phyloP scores from a whole-genome alignment of 1,140 invertebrate species.

The Trichomalopsis sarcophagae region DNA sequence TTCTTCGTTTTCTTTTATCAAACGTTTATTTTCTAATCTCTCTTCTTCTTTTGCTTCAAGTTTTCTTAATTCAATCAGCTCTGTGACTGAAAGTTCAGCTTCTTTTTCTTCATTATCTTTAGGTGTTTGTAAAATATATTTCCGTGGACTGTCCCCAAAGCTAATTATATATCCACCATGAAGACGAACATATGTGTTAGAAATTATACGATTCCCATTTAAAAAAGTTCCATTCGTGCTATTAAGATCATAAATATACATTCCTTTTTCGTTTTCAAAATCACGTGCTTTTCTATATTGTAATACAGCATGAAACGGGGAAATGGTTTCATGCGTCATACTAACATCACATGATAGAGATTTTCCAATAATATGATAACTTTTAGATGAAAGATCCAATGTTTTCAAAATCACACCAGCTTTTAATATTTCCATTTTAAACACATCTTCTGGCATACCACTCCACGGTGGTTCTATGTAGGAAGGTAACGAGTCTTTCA shows the following conservation, averaged over 20 bases:
- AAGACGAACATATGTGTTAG: constrained; percentile 43
- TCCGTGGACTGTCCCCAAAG: constrained; percentile 50
- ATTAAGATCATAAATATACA: constrained; percentile 38
- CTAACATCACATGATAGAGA: constrained; percentile 19
- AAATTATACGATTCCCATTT: constrained; percentile 1
- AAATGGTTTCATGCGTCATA: constrained; percentile 25
- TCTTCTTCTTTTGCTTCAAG: constrained; percentile 75
- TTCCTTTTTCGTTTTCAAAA: constrained; percentile 8
- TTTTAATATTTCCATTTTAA: constrained; percentile 28
- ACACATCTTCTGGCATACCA: constrained; percentile 15
- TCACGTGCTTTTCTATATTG: constrained; percentile 22
- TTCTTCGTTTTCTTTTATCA: constrained; percentile 72
- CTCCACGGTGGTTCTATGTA: constrained; percentile 20
- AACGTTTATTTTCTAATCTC: constrained; percentile 71
- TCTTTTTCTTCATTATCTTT: constrained; percentile 56
- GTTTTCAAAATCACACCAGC: constrained; percentile 8
- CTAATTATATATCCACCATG: constrained; percentile 58
- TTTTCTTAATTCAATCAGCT: constrained; percentile 74
- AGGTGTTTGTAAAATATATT: constrained; percentile 58
- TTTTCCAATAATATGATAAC: constrained; percentile 30
- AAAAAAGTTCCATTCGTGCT: constrained; percentile 10
- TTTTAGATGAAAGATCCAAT: constrained; percentile 16
- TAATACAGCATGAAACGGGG: constrained; percentile 26
- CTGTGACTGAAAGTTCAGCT: constrained; percentile 56
- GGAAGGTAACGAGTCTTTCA: not conserved